Evolutionary conservation across 1,140 invertebrate genomes (phyloP), one percentile per base, ranked within the genome.

Genomic region (Drosophila rufa): DNA sequence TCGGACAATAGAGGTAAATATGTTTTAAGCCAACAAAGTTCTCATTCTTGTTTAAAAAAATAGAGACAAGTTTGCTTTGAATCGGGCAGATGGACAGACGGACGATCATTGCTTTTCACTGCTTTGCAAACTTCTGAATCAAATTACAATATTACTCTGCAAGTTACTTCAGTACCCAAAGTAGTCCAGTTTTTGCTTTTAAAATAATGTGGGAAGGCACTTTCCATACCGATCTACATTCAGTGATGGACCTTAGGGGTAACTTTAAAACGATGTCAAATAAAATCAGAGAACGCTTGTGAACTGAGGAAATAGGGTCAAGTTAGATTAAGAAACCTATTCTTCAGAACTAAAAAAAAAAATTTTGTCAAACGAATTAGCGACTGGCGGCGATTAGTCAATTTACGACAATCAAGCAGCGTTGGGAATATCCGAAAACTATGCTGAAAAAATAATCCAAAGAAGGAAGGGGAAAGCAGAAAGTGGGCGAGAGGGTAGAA

Each of bases 361-460:
- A 15, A 9, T 46, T 38, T 22, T 36, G 15, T 40, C 6, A 38
- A 14, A 4, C 19, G 17, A 38, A 38, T 55, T 38, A 55, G 12
- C 36, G 36, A 14, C 12, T 14, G 36, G 40, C 40, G 6, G 40
- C 40, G 40, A n/a, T 42, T 42, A 42, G 40, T 42, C 40, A 42
- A 42, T 47, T 48, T 25, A 19, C 25, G 22, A 46, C 55, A 73
- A 71, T 71, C 66, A 47, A 43, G 36, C 43, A 40, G 51, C 36
- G 40, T 17, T 7, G 69, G 69, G 45, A 71, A 73, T 73, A 51
- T 40, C 50, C 40, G 53, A 42, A 48, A 73, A 50, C 53, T 50
- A 73, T 59, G 45, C 38, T 43, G n/a, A 14, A 59, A 59, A 73
- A 50, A 67, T 5, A 30, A 68, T 14, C 12, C 9, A 17, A 42